Evolutionary conservation across 1,140 invertebrate genomes (phyloP), one percentile per base, ranked within the genome.

Genomic region (Akabosia matsudoensis): DNA sequence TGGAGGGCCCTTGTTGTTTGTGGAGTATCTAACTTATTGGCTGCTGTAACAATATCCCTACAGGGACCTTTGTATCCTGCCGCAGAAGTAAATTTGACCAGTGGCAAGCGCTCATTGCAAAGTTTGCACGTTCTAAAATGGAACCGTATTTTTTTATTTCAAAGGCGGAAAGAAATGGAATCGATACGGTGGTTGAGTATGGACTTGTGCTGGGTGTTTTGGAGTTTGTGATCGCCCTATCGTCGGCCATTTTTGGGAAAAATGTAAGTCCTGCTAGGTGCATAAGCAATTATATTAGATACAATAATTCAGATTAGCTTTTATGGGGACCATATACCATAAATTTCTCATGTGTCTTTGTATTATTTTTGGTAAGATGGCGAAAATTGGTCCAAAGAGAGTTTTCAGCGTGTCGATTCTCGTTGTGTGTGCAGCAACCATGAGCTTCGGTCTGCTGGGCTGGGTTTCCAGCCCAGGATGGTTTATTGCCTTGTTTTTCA

Each of bases 151-250:
- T 18, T 18, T 45, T 18, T 45, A 45, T 45, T 45, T 45, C 37
- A 18, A 45, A 45, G 37, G 94, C 95, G 16, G 91, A 92, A 82
- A 88, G 87, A 56, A 97, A 97, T 88, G 93, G 93, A 45, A n/a
- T n/a, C n/a, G 92, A 93, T 3, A 89, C 91, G 2, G 90, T 93
- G 0, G 92, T 93, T 24, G 92, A 95, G 82, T 95, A 95, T 87
- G 95, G 96, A 1, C 86, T 97, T 61, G 94, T 97, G 0, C 97
- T 97, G 84, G 95, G 95, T 0, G 87, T 94, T 33, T 97, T 97
- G 85, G 94, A 97, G 83, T 85, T 97, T n/a, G 90, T 93, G 0
- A 94, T 97, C 28, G 96, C 97, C 37, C 30, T 78, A 24, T 33
- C 34, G 54, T 74, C 67, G 18, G 7, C 37, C 18, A 45, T 56